phyloP scores from a whole-genome alignment of 2,888 invertebrate species.

The Chorisops tibialis region DNA sequence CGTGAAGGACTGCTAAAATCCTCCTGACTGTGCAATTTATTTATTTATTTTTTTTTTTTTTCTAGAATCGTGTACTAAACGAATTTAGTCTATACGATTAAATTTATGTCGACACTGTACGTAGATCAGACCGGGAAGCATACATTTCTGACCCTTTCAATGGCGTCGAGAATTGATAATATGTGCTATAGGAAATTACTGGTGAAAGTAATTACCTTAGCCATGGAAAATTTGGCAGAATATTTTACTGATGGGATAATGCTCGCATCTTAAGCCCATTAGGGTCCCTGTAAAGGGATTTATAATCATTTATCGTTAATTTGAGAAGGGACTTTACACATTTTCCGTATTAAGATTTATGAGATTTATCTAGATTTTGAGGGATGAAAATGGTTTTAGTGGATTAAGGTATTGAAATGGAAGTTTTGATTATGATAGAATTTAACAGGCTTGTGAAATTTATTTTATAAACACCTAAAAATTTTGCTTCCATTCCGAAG shows the following conservation, averaged over 20 bases:
- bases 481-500: too few species aligned
- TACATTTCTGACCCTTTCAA: neutral
- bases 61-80: neutral
- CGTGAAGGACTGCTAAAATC: neutral
- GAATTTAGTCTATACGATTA: neutral
- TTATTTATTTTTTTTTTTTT: too few species aligned
- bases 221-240: neutral
- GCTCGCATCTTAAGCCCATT: neutral
- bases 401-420: too few species aligned
- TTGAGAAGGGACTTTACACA: neutral
- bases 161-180: neutral
- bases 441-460: too few species aligned
- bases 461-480: too few species aligned
- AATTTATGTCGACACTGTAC: neutral
- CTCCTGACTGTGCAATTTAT: neutral
- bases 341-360: neutral
- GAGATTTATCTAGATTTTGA: neutral
- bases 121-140: neutral
- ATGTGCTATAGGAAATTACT: neutral
- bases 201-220: slow-evolving; percentile 1
- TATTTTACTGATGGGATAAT: neutral
- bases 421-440: too few species aligned
- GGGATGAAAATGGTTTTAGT: too few species aligned
- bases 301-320: slow-evolving; percentile 1
- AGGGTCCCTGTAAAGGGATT: neutral